These are phyloP conservation scores for Camponotus fellah DNA, from an alignment of 2,888 invertebrate genomes.

Conservation along the genomic window DNA sequence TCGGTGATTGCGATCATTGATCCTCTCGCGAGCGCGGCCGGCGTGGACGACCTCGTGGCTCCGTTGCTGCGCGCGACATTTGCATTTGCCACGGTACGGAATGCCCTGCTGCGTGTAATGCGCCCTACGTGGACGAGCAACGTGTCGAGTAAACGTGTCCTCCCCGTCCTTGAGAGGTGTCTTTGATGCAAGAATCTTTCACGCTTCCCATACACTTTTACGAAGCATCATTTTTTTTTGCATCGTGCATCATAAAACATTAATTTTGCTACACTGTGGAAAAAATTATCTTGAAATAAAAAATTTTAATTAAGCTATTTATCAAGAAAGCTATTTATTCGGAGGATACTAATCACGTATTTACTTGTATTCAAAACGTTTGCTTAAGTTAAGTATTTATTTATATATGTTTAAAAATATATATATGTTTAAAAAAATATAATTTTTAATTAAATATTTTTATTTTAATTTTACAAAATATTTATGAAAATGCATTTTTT, in stretches of 20 bases:
- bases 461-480: too few species aligned
- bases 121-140: slow-evolving; percentile 28
- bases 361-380: too few species aligned
- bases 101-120: slow-evolving; percentile 57
- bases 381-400: too few species aligned
- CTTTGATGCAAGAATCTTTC: background rate
- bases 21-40: slow-evolving; percentile 50
- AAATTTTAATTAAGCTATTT: too few species aligned
- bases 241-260: background rate
- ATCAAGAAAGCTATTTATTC: too few species aligned
- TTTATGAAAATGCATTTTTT: too few species aligned
- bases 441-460: too few species aligned
- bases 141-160: background rate
- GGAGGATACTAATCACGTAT: too few species aligned
- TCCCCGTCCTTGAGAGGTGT: slow-evolving; percentile 10
- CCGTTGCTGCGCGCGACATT: slow-evolving; percentile 65
- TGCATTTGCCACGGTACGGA: slow-evolving; percentile 68
- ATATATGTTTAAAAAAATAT: too few species aligned
- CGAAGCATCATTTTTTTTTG: background rate
- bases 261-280: background rate
- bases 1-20: slow-evolving; percentile 77
- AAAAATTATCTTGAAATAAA: too few species aligned
- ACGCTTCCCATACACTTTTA: background rate
- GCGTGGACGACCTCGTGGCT: slow-evolving; percentile 19
- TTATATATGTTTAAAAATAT: too few species aligned